Evolutionary conservation across 1,140 invertebrate genomes (phyloP).

Genomic region (Trichoplusia ni): DNA sequence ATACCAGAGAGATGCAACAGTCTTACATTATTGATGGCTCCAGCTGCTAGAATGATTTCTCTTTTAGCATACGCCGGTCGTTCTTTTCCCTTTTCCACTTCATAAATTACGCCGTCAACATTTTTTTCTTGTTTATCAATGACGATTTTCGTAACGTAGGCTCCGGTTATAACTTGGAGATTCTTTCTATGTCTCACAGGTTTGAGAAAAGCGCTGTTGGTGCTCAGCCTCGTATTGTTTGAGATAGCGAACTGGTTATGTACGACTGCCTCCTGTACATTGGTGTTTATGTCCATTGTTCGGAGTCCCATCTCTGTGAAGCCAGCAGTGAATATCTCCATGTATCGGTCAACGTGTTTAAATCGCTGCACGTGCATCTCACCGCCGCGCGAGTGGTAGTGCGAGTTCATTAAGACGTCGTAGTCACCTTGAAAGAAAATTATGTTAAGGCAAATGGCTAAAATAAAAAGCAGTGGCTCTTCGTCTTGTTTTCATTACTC

Average conservation of each 20-base stretch:
- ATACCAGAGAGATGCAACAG: conserved; percentile 88
- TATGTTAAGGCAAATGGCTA: too few relatives aligned
- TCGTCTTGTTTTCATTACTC: too few relatives aligned
- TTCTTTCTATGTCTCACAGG: conserved; percentile 81
- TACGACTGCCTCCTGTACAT: conserved; percentile 76
- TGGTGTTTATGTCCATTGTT: conserved; percentile 69
- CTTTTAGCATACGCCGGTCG: conserved; percentile 79
- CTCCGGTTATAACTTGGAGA: conserved; percentile 81
- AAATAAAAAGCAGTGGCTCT: too few relatives aligned
- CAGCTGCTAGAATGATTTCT: conserved; percentile 85
- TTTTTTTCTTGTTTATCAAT: conserved; percentile 84
- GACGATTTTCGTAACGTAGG: conserved; percentile 84
- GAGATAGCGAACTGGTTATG: conserved; percentile 80
- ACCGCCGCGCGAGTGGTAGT: conserved; percentile 71
- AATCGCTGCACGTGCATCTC: conserved; percentile 72
- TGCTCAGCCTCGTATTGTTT: conserved; percentile 83
- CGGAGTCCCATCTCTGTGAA: conserved; percentile 73
- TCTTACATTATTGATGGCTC: conserved; percentile 83
- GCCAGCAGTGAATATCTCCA: conserved; percentile 64
- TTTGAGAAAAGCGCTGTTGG: conserved; percentile 83
- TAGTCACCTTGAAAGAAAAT: conserved; percentile 68
- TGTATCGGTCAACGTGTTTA: conserved; percentile 66
- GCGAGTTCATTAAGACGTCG: conserved; percentile 72
- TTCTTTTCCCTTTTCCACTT: conserved; percentile 70
- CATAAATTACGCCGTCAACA: conserved; percentile 83